phyloP scores from a whole-genome alignment of 2,888 invertebrate species.

The Nymphalis urticae region DNA sequence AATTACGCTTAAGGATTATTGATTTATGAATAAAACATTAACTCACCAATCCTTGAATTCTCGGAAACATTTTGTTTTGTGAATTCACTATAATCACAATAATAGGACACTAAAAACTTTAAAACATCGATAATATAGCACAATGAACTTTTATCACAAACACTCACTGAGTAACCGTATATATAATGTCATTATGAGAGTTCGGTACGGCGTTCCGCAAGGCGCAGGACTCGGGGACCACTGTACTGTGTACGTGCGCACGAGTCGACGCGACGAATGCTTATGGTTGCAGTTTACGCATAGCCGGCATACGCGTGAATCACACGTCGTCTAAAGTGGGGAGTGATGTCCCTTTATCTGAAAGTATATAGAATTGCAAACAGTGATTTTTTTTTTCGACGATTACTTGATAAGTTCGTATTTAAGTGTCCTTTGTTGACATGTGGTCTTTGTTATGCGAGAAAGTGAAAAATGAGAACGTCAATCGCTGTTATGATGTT shows the following conservation, averaged over 20 bases:
- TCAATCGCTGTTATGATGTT: background rate
- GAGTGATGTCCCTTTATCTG: conserved; percentile 42
- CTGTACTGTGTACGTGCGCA: conserved; percentile 56
- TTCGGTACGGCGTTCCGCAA: conserved; percentile 46
- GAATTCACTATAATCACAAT: conserved; percentile 46
- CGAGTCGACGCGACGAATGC: conserved; percentile 55
- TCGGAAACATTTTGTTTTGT: conserved; percentile 68
- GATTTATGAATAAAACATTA: conserved; percentile 4
- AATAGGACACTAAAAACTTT: conserved; percentile 45
- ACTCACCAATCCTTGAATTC: conserved; percentile 78
- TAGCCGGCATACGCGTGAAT: conserved; percentile 44
- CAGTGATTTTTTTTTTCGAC: conserved; percentile 22
- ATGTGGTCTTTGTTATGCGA: conserved; percentile 2
- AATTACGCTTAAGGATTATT: background rate
- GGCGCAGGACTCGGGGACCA: conserved; percentile 39
- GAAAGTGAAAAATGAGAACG: background rate
- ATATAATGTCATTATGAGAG: conserved; percentile 48
- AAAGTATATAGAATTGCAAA: conserved; percentile 27
- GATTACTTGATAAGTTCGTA: conserved; percentile 7
- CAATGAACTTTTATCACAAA: conserved; percentile 53
- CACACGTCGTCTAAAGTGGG: conserved; percentile 45
- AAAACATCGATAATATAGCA: conserved; percentile 43
- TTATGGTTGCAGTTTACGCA: conserved; percentile 46
- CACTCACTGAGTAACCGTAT: conserved; percentile 45
- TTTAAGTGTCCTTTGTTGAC: conserved; percentile 12